Evolutionary conservation across 2,113 vertebrate genomes (phyloP), one percentile per base, ranked within the genome.

Genomic region (Chloropsis hardwickii): DNA sequence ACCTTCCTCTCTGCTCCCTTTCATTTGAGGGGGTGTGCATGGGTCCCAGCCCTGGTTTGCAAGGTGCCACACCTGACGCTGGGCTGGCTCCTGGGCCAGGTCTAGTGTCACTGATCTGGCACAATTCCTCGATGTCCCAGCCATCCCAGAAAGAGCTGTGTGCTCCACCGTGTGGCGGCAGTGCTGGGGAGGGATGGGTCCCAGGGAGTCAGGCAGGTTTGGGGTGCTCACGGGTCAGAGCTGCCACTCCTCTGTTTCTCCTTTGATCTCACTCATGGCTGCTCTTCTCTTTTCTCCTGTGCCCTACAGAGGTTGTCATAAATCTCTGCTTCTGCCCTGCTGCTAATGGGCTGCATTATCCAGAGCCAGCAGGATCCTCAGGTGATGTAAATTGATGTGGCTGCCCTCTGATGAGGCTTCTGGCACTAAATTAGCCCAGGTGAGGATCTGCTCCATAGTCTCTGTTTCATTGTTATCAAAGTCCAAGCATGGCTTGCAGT

Each of bases 381-480:
- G 44, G 29, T 1, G 27, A 21, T 81, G 81, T 51, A 58, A 90
- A 90, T 35, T 5, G 3, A 8, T 54, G 67, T 18, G 64, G 31
- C 64, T 73, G 39, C 33, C 13, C 25, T 29, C 45, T 29, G 70
- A 72, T 22, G 5, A 5, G 21, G 22, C 39, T 5, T 42, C 70
- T 77, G 47, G 37, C 51, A 44, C 37, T 54, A 65, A 81, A 74
- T 85, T 72, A 81, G 20, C 61, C 31, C n/a, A 69, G 76, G 88
- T 88, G 53, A 93, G 61, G 45, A 79, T 81, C 45, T 42, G 65
- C 40, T 71, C 80, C n/a, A 44, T 47, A 88, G 65, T 69, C 37
- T 84, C 62, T 84, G 23, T 88, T 94, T 86, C 65, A 17, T 33
- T 88, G 80, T 92, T 96, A 92, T 96, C 88, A 47, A 90, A 86